phyloP scores from a whole-genome alignment of 2,888 invertebrate genomes.

The Altica lythri region DNA sequence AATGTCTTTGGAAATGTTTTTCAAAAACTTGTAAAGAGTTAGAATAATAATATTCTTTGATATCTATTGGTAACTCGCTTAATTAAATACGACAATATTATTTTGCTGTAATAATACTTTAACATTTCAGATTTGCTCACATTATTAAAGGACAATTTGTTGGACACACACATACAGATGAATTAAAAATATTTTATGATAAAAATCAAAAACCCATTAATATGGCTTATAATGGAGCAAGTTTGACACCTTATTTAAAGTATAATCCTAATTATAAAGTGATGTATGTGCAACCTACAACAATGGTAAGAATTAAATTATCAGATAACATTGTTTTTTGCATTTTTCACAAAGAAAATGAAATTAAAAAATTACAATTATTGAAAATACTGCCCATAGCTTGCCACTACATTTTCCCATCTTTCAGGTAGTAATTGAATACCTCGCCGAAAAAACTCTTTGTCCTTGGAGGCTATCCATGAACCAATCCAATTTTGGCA shows the following conservation, averaged over 20 bases:
- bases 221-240: conserved; percentile 73
- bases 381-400: not conserved
- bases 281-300: conserved; percentile 45
- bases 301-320: conserved; percentile 43
- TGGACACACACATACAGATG: conserved; percentile 82
- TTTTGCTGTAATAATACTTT: too few relatives aligned
- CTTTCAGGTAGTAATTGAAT: not conserved
- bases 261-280: conserved; percentile 63
- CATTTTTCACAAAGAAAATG: not conserved
- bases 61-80: too few relatives aligned
- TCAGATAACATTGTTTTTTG: not conserved
- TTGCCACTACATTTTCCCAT: not conserved
- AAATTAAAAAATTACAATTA: not conserved
- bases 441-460: not conserved
- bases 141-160: conserved; percentile 82
- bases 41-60: too few relatives aligned
- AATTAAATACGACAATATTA: too few relatives aligned
- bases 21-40: too few relatives aligned
- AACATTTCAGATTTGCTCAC: conserved; percentile 67
- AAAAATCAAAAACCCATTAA: conserved; percentile 64
- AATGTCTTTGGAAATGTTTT: too few relatives aligned
- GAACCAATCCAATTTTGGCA: too few relatives aligned
- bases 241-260: conserved; percentile 65
- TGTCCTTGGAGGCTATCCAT: not conserved
- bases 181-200: conserved; percentile 72